A percentile compares a stretch with the other conserved stretches of the same genome.
Conservation (phyloP, 2,888 invertebrate species). For the Drepanosiphum platanoidis region DNA sequence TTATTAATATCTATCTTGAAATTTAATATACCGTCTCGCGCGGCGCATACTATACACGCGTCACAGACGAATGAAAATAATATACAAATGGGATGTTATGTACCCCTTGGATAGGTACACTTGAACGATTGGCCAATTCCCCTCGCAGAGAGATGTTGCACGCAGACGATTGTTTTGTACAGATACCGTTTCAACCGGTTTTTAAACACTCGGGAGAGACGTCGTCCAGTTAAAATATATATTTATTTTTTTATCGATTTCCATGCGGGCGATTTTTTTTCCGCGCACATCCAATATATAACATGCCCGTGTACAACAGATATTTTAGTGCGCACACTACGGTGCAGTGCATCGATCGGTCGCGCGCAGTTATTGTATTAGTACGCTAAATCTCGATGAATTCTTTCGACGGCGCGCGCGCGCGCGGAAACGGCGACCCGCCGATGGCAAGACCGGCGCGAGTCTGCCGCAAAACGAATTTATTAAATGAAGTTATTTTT, state of each 20-base stretch:
- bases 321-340: neutral
- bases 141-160: constrained; percentile 15
- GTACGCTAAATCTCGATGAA: too few relatives aligned
- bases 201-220: constrained; percentile 34
- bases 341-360: neutral
- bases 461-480: too few relatives aligned
- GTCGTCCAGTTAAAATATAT: constrained; percentile 20
- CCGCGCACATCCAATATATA: neutral
- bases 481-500: neutral
- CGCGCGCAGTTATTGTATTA: neutral
- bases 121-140: constrained; percentile 53
- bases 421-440: neutral
- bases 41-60: neutral
- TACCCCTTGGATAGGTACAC: constrained; percentile 31
- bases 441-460: too few relatives aligned
- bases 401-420: too few relatives aligned
- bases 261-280: constrained; percentile 3
- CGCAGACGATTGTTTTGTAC: constrained; percentile 51
- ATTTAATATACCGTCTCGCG: constrained; percentile 6
- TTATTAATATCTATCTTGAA: constrained; percentile 9
- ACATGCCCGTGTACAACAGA: neutral
- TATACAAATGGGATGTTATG: constrained; percentile 9
- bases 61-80: neutral
- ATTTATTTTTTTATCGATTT: constrained; percentile 11
- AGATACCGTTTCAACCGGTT: constrained; percentile 60